A percentile compares a stretch with the other conserved stretches of the same genome.
Evolutionary conservation across 2,888 invertebrate species (phyloP).

Genomic region (Erannis defoliaria): DNA sequence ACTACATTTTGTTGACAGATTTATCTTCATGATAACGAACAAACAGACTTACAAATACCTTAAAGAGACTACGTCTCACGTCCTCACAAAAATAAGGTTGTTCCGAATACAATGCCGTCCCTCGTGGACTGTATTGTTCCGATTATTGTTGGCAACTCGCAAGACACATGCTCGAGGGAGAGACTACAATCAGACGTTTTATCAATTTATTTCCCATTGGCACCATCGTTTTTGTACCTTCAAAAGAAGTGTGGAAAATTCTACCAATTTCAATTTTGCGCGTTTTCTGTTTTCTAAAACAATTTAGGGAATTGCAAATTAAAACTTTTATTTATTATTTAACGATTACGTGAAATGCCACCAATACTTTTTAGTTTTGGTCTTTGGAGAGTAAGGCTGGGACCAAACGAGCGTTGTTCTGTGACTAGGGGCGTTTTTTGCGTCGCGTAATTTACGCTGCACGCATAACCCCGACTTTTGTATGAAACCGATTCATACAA

Average conservation of each 20-base stretch:
- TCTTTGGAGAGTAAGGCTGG: too few species aligned
- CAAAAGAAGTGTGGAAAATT: not conserved
- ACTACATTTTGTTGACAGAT: not conserved
- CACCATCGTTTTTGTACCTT: conserved; percentile 18
- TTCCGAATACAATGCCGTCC: conserved; percentile 19
- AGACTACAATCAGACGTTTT: conserved; percentile 27
- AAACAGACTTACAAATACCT: not conserved
- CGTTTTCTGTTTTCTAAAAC: not conserved
- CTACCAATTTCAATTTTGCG: not conserved
- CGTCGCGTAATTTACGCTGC: too few species aligned
- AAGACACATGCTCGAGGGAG: conserved; percentile 6
- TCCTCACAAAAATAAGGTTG: conserved; percentile 25
- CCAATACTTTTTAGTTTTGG: too few species aligned
- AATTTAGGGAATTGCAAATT: too few species aligned
- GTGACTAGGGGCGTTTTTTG: too few species aligned
- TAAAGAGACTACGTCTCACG: not conserved
- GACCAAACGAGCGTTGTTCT: too few species aligned
- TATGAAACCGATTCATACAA: too few species aligned
- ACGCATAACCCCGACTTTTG: too few species aligned
- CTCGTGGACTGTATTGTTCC: conserved; percentile 29
- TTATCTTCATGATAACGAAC: not conserved
- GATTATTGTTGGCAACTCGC: conserved; percentile 29
- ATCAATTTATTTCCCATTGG: conserved; percentile 35
- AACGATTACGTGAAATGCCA: too few species aligned
- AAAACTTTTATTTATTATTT: too few species aligned